These are phyloP conservation scores for Acanthurus leucopareius DNA, from an alignment of 2,797 vertebrate species.

Conservation along the genomic window DNA sequence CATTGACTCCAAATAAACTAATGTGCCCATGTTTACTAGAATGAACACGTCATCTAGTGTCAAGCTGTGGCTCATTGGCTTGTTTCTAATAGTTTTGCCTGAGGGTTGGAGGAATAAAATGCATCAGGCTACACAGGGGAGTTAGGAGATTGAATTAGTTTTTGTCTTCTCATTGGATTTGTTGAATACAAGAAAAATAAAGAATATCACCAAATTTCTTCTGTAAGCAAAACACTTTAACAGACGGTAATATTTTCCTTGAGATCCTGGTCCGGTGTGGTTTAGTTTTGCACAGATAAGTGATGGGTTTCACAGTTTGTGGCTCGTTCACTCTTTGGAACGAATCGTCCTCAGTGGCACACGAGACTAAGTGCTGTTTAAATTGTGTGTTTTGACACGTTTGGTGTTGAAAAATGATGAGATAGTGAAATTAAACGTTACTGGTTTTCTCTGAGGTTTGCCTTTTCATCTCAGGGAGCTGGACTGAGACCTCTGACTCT, in stretches of 20 bases:
- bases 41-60: background rate
- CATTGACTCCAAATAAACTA: background rate
- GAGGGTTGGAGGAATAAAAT: background rate
- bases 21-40: background rate
- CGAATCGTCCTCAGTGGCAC: no score
- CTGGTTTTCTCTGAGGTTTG: slow-evolving; percentile 1
- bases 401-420: background rate
- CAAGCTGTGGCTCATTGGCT: background rate
- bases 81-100: background rate
- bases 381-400: background rate
- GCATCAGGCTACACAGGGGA: background rate
- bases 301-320: background rate
- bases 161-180: slow-evolving; percentile 5
- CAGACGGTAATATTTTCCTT: background rate
- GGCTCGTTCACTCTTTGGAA: slow-evolving; percentile 5
- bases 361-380: no score
- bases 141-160: background rate
- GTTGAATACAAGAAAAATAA: background rate
- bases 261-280: background rate
- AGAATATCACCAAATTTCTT: background rate
- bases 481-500: slow-evolving; percentile 20
- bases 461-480: slow-evolving; percentile 9
- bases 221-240: background rate
- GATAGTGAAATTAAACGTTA: background rate
- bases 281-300: background rate